phyloP scores from a whole-genome alignment of 1,140 invertebrate genomes.

The Ceratitis capitata region DNA sequence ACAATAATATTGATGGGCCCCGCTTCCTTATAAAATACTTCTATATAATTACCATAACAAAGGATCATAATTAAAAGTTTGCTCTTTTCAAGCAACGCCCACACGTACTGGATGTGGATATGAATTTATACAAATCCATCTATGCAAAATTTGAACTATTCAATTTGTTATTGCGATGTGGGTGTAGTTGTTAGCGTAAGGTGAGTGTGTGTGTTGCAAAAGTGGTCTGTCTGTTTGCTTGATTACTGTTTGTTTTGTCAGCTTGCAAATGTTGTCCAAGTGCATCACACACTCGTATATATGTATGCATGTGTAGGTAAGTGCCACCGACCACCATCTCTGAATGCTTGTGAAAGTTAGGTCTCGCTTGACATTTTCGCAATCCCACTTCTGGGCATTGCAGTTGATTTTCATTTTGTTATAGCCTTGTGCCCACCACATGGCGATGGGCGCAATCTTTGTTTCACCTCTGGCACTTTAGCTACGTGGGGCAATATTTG shows the following conservation, averaged over 20 bases:
- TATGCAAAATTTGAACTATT: background rate
- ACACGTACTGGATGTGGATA: too few species aligned
- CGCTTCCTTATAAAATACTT: too few species aligned
- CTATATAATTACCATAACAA: too few species aligned
- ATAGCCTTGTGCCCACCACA: background rate
- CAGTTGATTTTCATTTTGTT: background rate
- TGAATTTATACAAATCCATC: background rate
- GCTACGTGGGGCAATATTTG: background rate
- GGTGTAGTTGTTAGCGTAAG: background rate
- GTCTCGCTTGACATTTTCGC: background rate
- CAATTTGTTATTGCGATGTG: background rate
- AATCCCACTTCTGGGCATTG: background rate
- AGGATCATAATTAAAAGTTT: too few species aligned
- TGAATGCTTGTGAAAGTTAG: too few species aligned
- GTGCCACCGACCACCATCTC: too few species aligned
- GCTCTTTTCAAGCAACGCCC: too few species aligned
- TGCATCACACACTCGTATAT: background rate
- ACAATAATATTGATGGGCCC: too few species aligned
- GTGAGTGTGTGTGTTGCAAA: background rate
- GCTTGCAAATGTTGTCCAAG: background rate
- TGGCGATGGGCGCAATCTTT: background rate
- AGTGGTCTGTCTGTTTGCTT: background rate
- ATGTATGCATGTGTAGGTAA: background rate
- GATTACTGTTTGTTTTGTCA: conserved; percentile 11
- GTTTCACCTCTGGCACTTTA: background rate